phyloP scores from a whole-genome alignment of 2,113 vertebrate species.

The Vulpes vulpes region DNA sequence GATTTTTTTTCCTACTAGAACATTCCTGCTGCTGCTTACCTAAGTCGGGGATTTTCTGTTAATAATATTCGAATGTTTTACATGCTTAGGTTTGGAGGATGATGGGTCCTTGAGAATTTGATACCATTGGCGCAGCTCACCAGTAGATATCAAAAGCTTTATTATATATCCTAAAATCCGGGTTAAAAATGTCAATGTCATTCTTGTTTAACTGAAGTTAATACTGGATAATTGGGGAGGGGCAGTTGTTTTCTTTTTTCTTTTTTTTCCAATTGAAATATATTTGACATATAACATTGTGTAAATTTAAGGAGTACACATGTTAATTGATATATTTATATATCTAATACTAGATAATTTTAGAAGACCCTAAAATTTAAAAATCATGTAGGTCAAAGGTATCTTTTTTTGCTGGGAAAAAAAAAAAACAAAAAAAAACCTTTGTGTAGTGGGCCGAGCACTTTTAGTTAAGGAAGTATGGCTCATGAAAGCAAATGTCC shows the following conservation, averaged over 20 bases:
- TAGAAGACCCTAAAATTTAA: not conserved
- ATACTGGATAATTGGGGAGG: not conserved
- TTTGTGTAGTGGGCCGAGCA: not conserved
- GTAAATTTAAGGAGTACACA: not conserved
- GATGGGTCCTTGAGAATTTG: conserved; percentile 27
- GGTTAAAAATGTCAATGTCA: conserved; percentile 36
- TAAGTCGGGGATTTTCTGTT: not conserved
- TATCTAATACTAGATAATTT: not conserved
- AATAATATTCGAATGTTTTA: conserved; percentile 31
- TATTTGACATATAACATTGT: not conserved
- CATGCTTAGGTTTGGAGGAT: not conserved
- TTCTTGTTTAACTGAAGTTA: conserved; percentile 34
- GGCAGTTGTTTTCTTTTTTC: not conserved
- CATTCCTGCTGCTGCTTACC: not conserved
- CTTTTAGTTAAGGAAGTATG: conserved; percentile 16
- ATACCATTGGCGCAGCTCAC: not conserved
- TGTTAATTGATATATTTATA: not conserved
- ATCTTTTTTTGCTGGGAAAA: conserved; percentile 16
- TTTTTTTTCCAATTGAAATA: not conserved
- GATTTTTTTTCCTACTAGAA: not conserved
- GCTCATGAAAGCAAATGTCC: conserved; percentile 40
- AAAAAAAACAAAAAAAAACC: not conserved
- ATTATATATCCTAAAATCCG: not conserved
- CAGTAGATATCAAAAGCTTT: not conserved
- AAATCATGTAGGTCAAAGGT: not conserved